Percentiles rank a stretch among this genome's conserved stretches.
Evolutionary conservation across 2,797 vertebrate genomes (phyloP).

Genomic region (Liasis olivaceus): DNA sequence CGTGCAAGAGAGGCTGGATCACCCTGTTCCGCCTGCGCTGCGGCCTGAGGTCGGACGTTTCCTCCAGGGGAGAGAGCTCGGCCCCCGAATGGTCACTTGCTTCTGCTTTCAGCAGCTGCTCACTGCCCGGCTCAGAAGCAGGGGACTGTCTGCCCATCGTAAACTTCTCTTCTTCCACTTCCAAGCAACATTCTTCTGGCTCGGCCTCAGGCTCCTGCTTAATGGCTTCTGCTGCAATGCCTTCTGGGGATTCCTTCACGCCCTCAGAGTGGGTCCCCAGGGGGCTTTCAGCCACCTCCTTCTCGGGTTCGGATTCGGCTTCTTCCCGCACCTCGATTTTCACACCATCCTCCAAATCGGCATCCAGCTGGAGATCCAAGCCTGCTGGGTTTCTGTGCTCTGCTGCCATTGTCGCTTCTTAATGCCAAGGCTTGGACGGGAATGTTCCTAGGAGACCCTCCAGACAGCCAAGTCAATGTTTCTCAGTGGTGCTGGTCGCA

Average conservation of each 20-base stretch:
- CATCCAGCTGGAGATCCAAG: not conserved
- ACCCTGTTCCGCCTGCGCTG: not conserved
- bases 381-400: not conserved
- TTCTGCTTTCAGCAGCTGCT: not conserved
- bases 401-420: not conserved
- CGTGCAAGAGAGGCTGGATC: not conserved
- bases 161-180: not conserved
- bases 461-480: too few species aligned
- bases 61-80: not conserved
- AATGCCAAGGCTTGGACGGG: not conserved
- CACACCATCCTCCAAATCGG: not conserved
- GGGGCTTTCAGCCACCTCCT: not conserved
- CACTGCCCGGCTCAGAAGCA: not conserved
- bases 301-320: not conserved
- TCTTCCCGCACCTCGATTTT: not conserved
- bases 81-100: not conserved
- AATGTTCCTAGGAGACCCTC: not conserved
- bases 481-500: not conserved
- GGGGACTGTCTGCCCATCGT: not conserved
- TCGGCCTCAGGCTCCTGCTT: not conserved
- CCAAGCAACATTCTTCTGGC: not conserved
- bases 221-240: not conserved
- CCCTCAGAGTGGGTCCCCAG: too few species aligned
- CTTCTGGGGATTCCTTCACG: not conserved
- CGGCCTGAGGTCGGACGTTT: not conserved